Conservation (phyloP, 2,113 vertebrate species). For the Turdus rufiventris region DNA sequence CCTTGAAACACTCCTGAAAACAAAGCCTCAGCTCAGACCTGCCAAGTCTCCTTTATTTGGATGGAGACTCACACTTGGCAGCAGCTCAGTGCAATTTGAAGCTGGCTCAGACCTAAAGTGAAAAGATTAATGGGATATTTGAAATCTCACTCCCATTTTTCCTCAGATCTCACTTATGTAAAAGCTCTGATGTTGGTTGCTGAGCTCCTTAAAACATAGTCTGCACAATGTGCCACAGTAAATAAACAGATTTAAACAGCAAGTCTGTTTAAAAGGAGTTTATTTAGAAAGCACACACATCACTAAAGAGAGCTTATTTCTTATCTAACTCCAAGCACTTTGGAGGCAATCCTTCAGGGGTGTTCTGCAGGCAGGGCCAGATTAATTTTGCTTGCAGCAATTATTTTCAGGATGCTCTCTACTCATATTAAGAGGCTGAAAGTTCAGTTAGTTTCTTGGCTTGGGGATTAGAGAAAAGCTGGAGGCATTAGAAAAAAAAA, state of each 20-base stretch:
- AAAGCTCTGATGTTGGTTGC: constrained; percentile 47
- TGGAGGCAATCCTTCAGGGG: constrained; percentile 46
- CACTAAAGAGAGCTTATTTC: constrained; percentile 58
- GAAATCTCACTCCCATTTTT: constrained; percentile 49
- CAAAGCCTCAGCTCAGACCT: constrained; percentile 6
- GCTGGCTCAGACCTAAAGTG: constrained; percentile 55
- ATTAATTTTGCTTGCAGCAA: constrained; percentile 57
- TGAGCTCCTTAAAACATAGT: constrained; percentile 53
- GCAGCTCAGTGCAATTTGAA: constrained; percentile 24
- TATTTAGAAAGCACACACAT: constrained; percentile 28
- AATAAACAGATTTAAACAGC: constrained; percentile 61
- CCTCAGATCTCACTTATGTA: constrained; percentile 55
- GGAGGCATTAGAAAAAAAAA: background rate
- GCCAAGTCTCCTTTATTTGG: constrained; percentile 43
- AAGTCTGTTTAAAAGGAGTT: constrained; percentile 47
- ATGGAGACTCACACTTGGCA: constrained; percentile 42
- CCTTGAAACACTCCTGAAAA: constrained; percentile 5
- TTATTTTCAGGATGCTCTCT: constrained; percentile 53
- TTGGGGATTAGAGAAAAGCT: constrained; percentile 15
- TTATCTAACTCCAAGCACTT: constrained; percentile 60
- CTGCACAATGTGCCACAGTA: constrained; percentile 56
- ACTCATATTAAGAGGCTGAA: constrained; percentile 19
- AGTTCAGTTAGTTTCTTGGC: constrained; percentile 33
- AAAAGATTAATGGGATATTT: constrained; percentile 64
- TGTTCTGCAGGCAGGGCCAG: constrained; percentile 34